Conservation (phyloP, 2,888 invertebrate species). For the Tiliacea aurago region DNA sequence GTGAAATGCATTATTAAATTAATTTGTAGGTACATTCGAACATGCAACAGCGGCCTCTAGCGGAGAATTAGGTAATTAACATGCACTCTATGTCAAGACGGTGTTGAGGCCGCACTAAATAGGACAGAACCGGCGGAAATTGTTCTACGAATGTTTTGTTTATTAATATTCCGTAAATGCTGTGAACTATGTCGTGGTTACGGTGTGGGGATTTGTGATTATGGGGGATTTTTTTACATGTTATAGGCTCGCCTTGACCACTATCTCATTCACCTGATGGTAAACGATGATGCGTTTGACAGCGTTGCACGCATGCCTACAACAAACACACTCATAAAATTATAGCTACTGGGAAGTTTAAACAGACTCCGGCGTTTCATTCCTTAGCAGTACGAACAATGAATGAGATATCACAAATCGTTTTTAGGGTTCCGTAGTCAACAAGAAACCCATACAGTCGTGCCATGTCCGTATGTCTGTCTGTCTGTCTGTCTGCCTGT, state of each 20-base stretch:
- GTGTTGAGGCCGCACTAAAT: constrained; percentile 67
- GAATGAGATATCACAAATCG: too few relatives aligned
- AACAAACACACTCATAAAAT: too few relatives aligned
- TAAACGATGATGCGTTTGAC: constrained; percentile 15
- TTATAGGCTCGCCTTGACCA: constrained; percentile 23
- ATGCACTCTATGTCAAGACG: constrained; percentile 63
- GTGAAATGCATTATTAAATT: constrained; percentile 50
- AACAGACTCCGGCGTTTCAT: too few relatives aligned
- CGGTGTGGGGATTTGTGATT: constrained; percentile 24
- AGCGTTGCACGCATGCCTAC: not conserved
- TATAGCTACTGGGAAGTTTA: too few relatives aligned
- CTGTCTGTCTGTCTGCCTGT: too few relatives aligned
- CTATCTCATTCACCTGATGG: not conserved
- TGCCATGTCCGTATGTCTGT: too few relatives aligned
- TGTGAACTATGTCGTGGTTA: constrained; percentile 40
- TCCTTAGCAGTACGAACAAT: too few relatives aligned
- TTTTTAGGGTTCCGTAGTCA: too few relatives aligned
- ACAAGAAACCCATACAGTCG: too few relatives aligned
- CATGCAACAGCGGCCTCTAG: constrained; percentile 62
- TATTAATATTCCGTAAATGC: constrained; percentile 33
- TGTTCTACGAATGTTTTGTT: constrained; percentile 41
- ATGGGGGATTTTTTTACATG: not conserved
- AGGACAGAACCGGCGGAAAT: constrained; percentile 61
- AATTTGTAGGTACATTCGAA: constrained; percentile 5
- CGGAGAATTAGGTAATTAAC: constrained; percentile 66